Evolutionary conservation across 2,797 vertebrate genomes (phyloP).

Genomic region (Heterohyrax brucei): DNA sequence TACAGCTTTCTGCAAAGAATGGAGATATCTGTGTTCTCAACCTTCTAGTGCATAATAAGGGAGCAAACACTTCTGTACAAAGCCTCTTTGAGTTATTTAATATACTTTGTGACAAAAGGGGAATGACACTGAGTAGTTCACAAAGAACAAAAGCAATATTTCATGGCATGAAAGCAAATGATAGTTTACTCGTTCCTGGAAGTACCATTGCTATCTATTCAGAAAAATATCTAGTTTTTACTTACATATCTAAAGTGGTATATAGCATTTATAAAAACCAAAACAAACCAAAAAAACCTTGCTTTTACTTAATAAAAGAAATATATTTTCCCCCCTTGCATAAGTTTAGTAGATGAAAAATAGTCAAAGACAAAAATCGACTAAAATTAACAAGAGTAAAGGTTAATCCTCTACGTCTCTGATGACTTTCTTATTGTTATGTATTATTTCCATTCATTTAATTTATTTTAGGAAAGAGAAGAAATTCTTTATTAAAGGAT

Average conservation of each 20-base stretch:
- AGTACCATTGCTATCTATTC: slow-evolving; percentile 67
- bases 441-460: slow-evolving; percentile 53
- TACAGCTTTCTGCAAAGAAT: slow-evolving; percentile 86
- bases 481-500: slow-evolving; percentile 58
- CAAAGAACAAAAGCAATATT: slow-evolving; percentile 86
- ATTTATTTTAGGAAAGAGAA: slow-evolving; percentile 64
- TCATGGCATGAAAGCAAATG: slow-evolving; percentile 83
- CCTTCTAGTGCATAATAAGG: slow-evolving; percentile 87
- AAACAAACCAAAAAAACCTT: not conserved
- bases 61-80: slow-evolving; percentile 87
- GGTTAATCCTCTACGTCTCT: not conserved
- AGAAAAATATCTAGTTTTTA: slow-evolving; percentile 76
- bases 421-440: slow-evolving; percentile 37
- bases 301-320: slow-evolving; percentile 38
- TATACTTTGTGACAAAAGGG: slow-evolving; percentile 88
- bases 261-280: not conserved
- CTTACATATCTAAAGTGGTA: slow-evolving; percentile 62
- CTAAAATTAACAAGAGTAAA: slow-evolving; percentile 67
- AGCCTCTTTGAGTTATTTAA: slow-evolving; percentile 89
- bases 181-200: slow-evolving; percentile 84
- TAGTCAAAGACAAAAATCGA: slow-evolving; percentile 8
- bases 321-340: not conserved
- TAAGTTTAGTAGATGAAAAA: not conserved
- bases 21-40: slow-evolving; percentile 87
- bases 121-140: slow-evolving; percentile 86